Evolutionary conservation across 2,888 invertebrate species (phyloP), one percentile per base, ranked within the genome.

Genomic region (Tetramorium bicarinatum): DNA sequence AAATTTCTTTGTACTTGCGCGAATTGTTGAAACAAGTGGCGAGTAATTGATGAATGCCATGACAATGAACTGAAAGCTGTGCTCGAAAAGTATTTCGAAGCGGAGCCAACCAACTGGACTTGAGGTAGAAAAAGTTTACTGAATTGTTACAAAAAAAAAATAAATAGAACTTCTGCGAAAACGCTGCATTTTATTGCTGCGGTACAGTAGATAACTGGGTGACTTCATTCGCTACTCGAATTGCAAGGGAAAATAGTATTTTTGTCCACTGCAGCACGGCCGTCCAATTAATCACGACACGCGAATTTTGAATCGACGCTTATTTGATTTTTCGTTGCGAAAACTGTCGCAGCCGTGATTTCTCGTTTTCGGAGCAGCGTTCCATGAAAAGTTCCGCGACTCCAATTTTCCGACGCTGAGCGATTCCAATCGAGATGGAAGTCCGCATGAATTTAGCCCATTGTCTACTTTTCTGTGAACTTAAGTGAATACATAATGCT

Each of bases 291-390:
- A 79, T 79, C 74, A 72, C 72, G 79, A 59, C 74, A 47, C 29
- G 34, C 56, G 56, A 79, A 79, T 79, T 79, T 79, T 56, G 34
- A 72, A 79, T 79, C 56, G 79, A 74, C 56, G 79, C 74, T 79
- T 79, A 79, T 79, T 79, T 79, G 74, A 79, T 72, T 79, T 79
- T 56, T 77, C 67, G 34, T 47, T 47, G 56, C 74, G 56, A 71
- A 56, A 72, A 59, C 56, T 56, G 72, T 72, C 52, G 47, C 34
- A 49, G 18, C 18, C 18, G 54, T 54, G 56, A 56, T 79, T 79
- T 41, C n/a, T 15, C 18, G 44, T 71, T 79, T 79, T 72, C 59
- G 34, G 34, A 54, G 44, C 72, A 8, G 44, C 21, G 29, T 79
- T 56, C 29, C 44, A 4, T 56, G 54, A 79, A 79, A 56, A 59